Percentiles rank a stretch among this genome's conserved stretches.
Evolutionary conservation across 2,888 invertebrate genomes (phyloP).

Genomic region (Meiosimyza decipiens): DNA sequence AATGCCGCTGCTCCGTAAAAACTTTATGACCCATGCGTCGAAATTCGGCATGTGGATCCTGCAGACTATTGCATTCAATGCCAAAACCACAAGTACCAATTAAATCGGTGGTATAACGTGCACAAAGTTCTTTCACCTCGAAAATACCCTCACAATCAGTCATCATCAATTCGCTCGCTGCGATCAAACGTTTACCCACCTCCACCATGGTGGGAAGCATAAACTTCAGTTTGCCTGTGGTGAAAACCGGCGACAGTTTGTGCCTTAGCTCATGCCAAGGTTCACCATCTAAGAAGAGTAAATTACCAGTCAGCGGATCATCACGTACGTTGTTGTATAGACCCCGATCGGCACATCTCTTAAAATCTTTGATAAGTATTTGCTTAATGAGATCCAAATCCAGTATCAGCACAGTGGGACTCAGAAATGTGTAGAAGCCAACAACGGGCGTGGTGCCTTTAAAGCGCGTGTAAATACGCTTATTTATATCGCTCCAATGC

Average conservation of each 20-base stretch:
- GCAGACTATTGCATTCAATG: slow-evolving; percentile 64
- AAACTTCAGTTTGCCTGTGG: slow-evolving; percentile 68
- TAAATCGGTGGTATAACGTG: slow-evolving; percentile 58
- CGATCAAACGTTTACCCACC: slow-evolving; percentile 68
- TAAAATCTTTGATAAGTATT: slow-evolving; percentile 45
- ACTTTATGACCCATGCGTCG: slow-evolving; percentile 49
- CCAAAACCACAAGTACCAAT: slow-evolving; percentile 67
- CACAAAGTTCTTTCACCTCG: slow-evolving; percentile 52
- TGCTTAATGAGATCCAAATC: slow-evolving; percentile 58
- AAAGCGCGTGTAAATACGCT: slow-evolving; percentile 48
- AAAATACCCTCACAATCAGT: slow-evolving; percentile 67
- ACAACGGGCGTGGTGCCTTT: slow-evolving; percentile 48
- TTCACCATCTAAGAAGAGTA: slow-evolving; percentile 60
- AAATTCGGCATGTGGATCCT: slow-evolving; percentile 60
- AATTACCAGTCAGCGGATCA: slow-evolving; percentile 60
- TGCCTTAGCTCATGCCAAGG: slow-evolving; percentile 67
- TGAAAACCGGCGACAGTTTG: slow-evolving; percentile 67
- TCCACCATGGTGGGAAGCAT: slow-evolving; percentile 66
- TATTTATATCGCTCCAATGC: slow-evolving; percentile 52
- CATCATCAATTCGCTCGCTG: slow-evolving; percentile 68
- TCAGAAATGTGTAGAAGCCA: slow-evolving; percentile 52
- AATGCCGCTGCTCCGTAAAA: slow-evolving; percentile 44
- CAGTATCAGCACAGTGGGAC: slow-evolving; percentile 46
- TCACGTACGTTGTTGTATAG: slow-evolving; percentile 49
- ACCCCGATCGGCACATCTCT: slow-evolving; percentile 51